Percentiles rank a stretch among this genome's conserved stretches.
These are phyloP conservation scores for Microctonus brassicae DNA, from an alignment of 2,888 invertebrate species.

Conservation along the genomic window DNA sequence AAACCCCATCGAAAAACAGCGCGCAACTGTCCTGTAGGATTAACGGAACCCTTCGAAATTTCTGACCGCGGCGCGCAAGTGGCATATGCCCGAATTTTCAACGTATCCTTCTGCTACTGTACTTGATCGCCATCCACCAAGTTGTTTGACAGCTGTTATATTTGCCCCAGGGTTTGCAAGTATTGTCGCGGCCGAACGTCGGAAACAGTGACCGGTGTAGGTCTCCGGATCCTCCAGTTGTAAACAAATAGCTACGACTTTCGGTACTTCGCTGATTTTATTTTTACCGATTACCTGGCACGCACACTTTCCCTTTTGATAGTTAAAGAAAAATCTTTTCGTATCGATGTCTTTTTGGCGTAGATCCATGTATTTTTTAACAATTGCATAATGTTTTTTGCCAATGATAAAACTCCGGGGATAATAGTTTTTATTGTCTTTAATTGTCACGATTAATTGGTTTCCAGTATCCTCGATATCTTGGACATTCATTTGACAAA, in stretches of 20 bases:
- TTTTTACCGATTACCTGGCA: slow-evolving; percentile 26
- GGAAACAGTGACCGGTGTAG: slow-evolving; percentile 33
- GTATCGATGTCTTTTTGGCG: not conserved
- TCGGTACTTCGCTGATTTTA: slow-evolving; percentile 29
- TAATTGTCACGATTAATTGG: slow-evolving; percentile 6
- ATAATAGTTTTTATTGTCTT: slow-evolving; percentile 6
- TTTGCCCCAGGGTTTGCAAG: not conserved
- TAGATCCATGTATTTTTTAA: slow-evolving; percentile 17
- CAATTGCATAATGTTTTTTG: slow-evolving; percentile 9
- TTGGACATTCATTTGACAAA: not conserved
- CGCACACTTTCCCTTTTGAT: slow-evolving; percentile 31
- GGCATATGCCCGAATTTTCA: no score
- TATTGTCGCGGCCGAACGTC: slow-evolving; percentile 30
- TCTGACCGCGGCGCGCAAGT: no score
- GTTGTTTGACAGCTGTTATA: not conserved
- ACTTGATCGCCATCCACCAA: no score
- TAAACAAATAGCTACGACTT: slow-evolving; percentile 24
- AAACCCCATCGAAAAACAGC: no score
- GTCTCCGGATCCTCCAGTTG: slow-evolving; percentile 29
- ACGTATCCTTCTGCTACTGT: no score
- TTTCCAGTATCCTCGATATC: slow-evolving; percentile 16
- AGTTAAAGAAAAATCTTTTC: slow-evolving; percentile 34
- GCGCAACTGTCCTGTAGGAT: no score
- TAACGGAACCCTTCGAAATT: no score
- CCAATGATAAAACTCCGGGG: slow-evolving; percentile 13